Evolutionary conservation across 2,113 vertebrate genomes (phyloP).

Genomic region (Triplophysa dalaica): DNA sequence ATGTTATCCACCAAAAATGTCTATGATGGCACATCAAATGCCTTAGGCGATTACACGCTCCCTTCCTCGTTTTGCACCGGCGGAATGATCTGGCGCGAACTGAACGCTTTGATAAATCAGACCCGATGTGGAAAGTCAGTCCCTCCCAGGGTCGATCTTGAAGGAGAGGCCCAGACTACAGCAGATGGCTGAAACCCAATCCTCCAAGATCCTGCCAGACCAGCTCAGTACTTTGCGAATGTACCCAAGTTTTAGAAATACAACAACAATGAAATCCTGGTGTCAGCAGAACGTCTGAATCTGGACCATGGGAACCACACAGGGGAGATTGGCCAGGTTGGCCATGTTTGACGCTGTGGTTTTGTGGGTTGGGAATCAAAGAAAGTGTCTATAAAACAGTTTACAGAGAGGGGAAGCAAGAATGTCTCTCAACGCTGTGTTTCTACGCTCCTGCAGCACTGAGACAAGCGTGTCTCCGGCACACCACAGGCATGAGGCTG

Average conservation of each 20-base stretch:
- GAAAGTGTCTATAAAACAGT: constrained; percentile 55
- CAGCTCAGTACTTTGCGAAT: constrained; percentile 30
- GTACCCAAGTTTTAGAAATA: constrained; percentile 44
- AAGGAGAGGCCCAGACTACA: constrained; percentile 37
- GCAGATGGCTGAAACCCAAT: constrained; percentile 50
- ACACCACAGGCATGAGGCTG: constrained; percentile 58
- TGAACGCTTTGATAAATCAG: constrained; percentile 5
- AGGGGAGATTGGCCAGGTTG: constrained; percentile 51
- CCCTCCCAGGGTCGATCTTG: constrained; percentile 45
- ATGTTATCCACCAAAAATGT: constrained; percentile 21
- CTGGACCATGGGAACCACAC: constrained; percentile 48
- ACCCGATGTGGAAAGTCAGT: constrained; percentile 9
- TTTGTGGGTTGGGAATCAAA: constrained; percentile 56
- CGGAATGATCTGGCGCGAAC: constrained; percentile 7
- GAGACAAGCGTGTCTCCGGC: constrained; percentile 54
- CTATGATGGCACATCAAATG: constrained; percentile 10
- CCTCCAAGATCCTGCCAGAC: constrained; percentile 30
- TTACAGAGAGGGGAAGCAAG: constrained; percentile 67
- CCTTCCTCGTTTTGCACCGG: constrained; percentile 18
- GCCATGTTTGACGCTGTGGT: constrained; percentile 63
- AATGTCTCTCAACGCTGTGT: constrained; percentile 39
- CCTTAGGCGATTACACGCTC: constrained; percentile 1
- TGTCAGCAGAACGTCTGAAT: constrained; percentile 65
- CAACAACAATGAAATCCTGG: constrained; percentile 53
- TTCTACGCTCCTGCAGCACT: neutral